Base-by-base conservation (phyloP, 1,140 invertebrate species). In the Vanessa atalanta region DNA sequence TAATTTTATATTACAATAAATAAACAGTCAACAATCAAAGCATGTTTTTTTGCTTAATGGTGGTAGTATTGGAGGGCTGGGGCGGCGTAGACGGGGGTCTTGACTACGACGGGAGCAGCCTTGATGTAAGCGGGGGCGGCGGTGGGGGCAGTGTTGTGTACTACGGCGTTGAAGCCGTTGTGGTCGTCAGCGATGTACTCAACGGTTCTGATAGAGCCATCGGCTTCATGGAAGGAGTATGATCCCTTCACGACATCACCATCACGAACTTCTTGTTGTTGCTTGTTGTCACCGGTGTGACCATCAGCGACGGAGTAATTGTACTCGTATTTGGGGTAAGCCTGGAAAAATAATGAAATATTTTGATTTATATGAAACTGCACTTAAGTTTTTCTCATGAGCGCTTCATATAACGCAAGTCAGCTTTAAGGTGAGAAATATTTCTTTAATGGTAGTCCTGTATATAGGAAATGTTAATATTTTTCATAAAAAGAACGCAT, bases 221-320 rank as follows among this genome's bases (percentile, higher is more conserved):
- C 94, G 26, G 94, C 90, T 79, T 94, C 93, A 60, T 93, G 88
- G 76, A 94, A 83, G 43, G 93, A 93, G 89, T 95, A 95, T n/a
- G 89, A 88, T 80, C 94, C 94, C 84, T 94, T 92, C 65, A 94
- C 92, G n/a, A 89, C 88, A 76, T 93, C 93, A 69, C 37, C 37
- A 43, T 43, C 37, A 43, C 37, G 37, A 5, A 9, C 6, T 11
- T 43, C 37, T 9, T 43, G 37, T 43, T 43, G 37, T 43, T 43
- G 37, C 37, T 43, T 43, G 37, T 43, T 43, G 37, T 43, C 37
- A 43, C 37, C 37, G 37, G 37, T 43, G 37, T 43, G 37, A 5
- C 37, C 37, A 5, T 43, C 37, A 43, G 37, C 37, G 6, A 43
- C 37, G 37, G 37, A 43, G 37, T 43, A 43, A 9, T 43, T 43